Conservation (phyloP, 2,113 vertebrate genomes). For the Fulica atra region DNA sequence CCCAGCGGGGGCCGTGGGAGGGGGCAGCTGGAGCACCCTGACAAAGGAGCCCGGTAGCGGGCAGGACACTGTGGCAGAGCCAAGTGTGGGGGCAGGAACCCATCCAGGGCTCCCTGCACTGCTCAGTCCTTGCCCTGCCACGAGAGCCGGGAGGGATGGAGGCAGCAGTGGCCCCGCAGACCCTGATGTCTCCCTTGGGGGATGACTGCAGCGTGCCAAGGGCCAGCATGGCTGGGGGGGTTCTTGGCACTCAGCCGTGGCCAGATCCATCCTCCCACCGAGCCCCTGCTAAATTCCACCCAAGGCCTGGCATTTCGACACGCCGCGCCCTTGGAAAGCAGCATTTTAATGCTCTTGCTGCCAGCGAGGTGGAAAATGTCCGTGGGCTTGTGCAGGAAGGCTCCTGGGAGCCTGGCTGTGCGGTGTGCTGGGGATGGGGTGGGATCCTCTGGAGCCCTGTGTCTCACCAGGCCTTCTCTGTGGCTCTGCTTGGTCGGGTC, state of each 20-base stretch:
- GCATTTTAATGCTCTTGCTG: background rate
- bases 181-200: background rate
- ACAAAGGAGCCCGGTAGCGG: constrained; percentile 59
- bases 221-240: accelerated
- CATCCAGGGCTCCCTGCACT: accelerated
- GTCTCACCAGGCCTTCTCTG: background rate
- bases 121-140: background rate
- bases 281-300: constrained; percentile 1
- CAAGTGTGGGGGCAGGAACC: background rate
- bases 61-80: constrained; percentile 24
- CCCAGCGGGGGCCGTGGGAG: constrained; percentile 57
- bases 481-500: background rate
- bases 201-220: background rate
- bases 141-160: background rate
- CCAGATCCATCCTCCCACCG: background rate
- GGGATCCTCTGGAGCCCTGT: accelerated
- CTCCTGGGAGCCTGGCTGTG: background rate
- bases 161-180: background rate
- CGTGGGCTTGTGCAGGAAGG: background rate
- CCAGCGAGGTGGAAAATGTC: constrained; percentile 5
- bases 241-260: background rate
- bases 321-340: background rate
- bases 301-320: constrained; percentile 25
- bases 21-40: constrained; percentile 59
- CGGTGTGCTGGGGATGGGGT: background rate